These are phyloP conservation scores for Illadopsis cleaveri DNA, from an alignment of 2,113 vertebrate species.

Conservation along the genomic window DNA sequence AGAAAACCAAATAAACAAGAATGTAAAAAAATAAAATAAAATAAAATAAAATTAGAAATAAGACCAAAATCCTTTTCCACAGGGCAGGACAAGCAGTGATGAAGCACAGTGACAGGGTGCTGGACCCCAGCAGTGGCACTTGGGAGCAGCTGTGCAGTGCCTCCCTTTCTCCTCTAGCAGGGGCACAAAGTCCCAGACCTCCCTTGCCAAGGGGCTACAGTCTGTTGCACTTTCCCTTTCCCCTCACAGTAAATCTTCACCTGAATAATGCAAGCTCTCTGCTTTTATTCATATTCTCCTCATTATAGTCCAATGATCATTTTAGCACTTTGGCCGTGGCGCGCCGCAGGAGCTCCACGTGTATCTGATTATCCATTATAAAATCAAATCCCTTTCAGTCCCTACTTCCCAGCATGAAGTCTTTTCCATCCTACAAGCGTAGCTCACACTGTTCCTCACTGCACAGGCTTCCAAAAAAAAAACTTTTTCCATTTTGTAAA, in stretches of 20 bases:
- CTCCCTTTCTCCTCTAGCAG: neutral
- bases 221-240: neutral
- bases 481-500: neutral
- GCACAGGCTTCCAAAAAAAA: neutral
- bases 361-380: constrained; percentile 38
- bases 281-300: constrained; percentile 23
- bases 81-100: neutral
- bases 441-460: neutral
- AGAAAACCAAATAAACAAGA: neutral
- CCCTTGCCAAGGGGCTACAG: neutral
- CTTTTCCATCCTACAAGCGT: neutral
- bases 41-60: neutral
- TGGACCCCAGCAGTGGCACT: neutral
- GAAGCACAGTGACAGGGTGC: neutral
- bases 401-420: constrained; percentile 2
- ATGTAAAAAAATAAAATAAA: no score
- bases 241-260: neutral
- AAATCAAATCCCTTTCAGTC: constrained; percentile 39
- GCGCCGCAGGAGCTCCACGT: fast-evolving
- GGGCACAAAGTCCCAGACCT: neutral
- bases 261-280: neutral
- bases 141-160: neutral
- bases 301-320: constrained; percentile 14
- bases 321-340: neutral
- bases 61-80: neutral